Percentiles rank a stretch among this genome's conserved stretches.
These are phyloP conservation scores for Euclidia mi DNA, from an alignment of 2,888 invertebrate species.

Conservation along the genomic window DNA sequence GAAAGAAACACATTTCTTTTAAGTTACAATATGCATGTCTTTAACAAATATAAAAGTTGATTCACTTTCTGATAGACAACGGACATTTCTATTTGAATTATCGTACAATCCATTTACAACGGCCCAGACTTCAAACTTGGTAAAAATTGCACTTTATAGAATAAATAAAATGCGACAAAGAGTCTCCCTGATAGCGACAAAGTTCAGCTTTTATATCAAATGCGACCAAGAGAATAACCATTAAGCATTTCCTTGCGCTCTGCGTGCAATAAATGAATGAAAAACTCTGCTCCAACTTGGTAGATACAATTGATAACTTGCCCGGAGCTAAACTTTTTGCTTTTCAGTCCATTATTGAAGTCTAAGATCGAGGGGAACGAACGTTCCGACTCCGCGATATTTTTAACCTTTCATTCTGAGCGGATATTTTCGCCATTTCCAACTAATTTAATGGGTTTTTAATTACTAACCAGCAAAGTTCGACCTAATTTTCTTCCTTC, in stretches of 20 bases:
- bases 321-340: conserved; percentile 80
- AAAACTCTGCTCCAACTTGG: conserved; percentile 76
- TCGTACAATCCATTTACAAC: conserved; percentile 65
- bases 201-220: conserved; percentile 78
- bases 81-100: conserved; percentile 60
- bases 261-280: conserved; percentile 84
- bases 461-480: conserved; percentile 40
- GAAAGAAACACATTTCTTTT: conserved; percentile 4
- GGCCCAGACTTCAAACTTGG: conserved; percentile 62
- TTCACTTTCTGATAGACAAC: conserved; percentile 26
- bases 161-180: conserved; percentile 71
- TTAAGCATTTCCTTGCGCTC: conserved; percentile 79
- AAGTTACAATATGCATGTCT: too few relatives aligned
- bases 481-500: conserved; percentile 18
- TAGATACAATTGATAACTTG: conserved; percentile 86
- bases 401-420: conserved; percentile 63
- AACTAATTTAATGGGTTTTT: conserved; percentile 56
- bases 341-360: conserved; percentile 80
- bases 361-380: conserved; percentile 65
- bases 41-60: too few relatives aligned
- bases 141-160: conserved; percentile 71
- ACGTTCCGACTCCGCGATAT: conserved; percentile 63
- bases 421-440: conserved; percentile 52
- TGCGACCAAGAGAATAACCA: conserved; percentile 78
- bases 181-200: conserved; percentile 66